Conservation (phyloP, 2,797 vertebrate species). For the Anableps anableps region DNA sequence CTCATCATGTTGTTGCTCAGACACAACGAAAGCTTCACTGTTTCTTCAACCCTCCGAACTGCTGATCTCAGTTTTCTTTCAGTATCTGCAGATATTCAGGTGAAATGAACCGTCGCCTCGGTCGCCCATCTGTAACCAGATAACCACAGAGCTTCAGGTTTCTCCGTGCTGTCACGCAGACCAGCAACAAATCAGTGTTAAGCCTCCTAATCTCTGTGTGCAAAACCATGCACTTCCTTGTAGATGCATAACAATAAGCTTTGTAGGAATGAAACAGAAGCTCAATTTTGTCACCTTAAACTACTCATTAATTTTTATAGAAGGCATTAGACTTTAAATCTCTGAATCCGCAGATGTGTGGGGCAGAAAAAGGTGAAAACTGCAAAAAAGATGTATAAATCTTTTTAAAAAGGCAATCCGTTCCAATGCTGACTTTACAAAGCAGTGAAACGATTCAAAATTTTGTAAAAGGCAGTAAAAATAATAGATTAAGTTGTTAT, state of each 20-base stretch:
- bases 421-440: neutral
- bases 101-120: neutral
- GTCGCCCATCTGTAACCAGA: neutral
- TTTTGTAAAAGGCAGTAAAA: neutral
- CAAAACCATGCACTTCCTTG: neutral
- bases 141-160: neutral
- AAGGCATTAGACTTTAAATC: neutral
- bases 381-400: neutral
- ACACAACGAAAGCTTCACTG: neutral
- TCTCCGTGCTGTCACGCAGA: neutral
- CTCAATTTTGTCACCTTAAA: neutral
- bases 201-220: neutral
- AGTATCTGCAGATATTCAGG: neutral
- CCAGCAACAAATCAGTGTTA: neutral
- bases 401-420: neutral
- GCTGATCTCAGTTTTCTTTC: neutral
- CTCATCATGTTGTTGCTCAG: neutral
- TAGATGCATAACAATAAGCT: neutral
- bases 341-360: neutral
- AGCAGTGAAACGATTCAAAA: neutral
- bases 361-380: neutral
- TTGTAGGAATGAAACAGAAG: neutral
- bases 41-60: neutral
- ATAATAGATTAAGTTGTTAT: neutral
- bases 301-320: neutral